phyloP scores from a whole-genome alignment of 1,140 invertebrate genomes.

The Drosophila setifemur region DNA sequence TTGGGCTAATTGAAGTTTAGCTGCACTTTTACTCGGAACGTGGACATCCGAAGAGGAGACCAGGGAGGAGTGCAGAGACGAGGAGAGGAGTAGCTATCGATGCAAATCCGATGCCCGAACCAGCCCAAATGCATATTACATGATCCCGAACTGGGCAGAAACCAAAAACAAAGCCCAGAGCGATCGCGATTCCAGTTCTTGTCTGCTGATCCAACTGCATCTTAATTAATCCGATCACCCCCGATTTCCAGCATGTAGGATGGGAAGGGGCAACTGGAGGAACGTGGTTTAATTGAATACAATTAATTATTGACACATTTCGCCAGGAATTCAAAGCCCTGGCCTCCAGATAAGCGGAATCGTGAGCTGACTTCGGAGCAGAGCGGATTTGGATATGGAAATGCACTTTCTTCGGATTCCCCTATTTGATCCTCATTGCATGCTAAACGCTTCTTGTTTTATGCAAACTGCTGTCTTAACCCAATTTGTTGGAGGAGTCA shows the following conservation, averaged over 20 bases:
- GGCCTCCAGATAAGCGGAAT: conserved; percentile 40
- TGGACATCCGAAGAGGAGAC: conserved; percentile 30
- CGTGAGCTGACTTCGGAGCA: conserved; percentile 45
- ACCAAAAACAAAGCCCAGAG: background rate
- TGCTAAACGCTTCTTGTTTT: conserved; percentile 30
- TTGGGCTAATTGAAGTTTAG: conserved; percentile 81
- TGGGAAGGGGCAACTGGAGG: background rate
- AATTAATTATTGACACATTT: conserved; percentile 82
- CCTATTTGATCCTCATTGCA: conserved; percentile 11
- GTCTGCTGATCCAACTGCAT: conserved; percentile 54
- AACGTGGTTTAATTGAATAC: conserved; percentile 74
- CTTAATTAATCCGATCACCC: conserved; percentile 57
- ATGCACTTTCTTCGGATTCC: conserved; percentile 58
- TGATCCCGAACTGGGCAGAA: conserved; percentile 18
- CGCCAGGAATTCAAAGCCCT: conserved; percentile 31
- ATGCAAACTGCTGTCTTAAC: conserved; percentile 58
- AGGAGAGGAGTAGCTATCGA: conserved; percentile 21
- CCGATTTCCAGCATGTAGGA: background rate
- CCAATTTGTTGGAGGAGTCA: conserved; percentile 45
- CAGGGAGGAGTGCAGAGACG: background rate
- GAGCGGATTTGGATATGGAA: conserved; percentile 51
- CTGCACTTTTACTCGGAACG: conserved; percentile 77
- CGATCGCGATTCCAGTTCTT: conserved; percentile 12
- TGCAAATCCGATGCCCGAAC: conserved; percentile 38
- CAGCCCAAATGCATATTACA: conserved; percentile 51